A percentile compares a stretch with the other conserved stretches of the same genome.
These are phyloP conservation scores for Pteronotus mesoamericanus DNA, from an alignment of 2,797 vertebrate genomes.

Conservation along the genomic window DNA sequence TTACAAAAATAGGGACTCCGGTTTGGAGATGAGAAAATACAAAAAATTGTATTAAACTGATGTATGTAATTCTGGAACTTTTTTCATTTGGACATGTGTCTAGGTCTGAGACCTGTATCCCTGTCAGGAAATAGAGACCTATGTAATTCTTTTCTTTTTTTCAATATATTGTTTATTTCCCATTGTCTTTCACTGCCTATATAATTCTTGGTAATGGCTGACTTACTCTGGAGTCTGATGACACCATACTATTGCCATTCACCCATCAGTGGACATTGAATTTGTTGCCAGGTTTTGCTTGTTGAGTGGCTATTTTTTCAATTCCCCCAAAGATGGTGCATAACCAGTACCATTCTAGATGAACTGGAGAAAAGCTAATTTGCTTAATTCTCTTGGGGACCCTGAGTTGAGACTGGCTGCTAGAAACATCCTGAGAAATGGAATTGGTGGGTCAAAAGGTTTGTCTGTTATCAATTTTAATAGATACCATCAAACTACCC, in stretches of 20 bases:
- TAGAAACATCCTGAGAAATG: neutral
- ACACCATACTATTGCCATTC: fast-evolving
- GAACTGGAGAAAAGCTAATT: neutral
- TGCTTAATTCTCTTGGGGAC: neutral
- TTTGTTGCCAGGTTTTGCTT: neutral
- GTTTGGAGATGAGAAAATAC: neutral
- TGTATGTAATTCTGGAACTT: neutral
- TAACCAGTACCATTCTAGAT: neutral
- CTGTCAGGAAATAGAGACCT: neutral
- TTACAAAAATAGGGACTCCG: neutral
- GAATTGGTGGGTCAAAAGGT: neutral
- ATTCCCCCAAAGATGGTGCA: fast-evolving
- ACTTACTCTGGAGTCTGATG: neutral
- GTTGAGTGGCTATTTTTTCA: neutral
- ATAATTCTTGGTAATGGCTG: neutral
- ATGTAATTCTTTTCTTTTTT: neutral
- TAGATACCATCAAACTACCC: neutral
- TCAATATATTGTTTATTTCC: neutral
- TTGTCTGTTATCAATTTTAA: neutral
- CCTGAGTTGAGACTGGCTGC: neutral
- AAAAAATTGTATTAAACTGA: no score
- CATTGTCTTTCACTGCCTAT: neutral
- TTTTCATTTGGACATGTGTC: neutral
- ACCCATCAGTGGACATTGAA: neutral
- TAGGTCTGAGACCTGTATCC: neutral